These are phyloP conservation scores for Ophioninae sp. DNA, from an alignment of 2,888 invertebrate species.

Conservation along the genomic window DNA sequence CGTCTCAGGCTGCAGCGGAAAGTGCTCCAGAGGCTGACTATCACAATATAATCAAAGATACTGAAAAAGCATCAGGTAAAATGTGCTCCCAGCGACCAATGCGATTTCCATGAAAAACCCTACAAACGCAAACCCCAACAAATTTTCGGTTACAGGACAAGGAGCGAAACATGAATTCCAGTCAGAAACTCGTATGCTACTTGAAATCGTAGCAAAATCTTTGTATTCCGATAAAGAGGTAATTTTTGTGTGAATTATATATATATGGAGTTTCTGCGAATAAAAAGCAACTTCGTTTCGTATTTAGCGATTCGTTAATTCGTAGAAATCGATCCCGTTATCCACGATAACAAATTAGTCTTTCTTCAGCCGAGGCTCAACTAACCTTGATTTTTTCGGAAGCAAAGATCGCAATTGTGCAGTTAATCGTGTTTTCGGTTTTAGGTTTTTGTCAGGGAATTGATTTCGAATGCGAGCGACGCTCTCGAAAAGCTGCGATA, in stretches of 20 bases:
- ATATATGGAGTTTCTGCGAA: background rate
- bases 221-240: conserved; percentile 98
- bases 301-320: background rate
- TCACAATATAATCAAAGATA: conserved; percentile 84
- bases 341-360: background rate
- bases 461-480: conserved; percentile 98
- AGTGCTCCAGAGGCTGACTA: conserved; percentile 80
- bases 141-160: conserved; percentile 81
- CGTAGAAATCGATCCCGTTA: background rate
- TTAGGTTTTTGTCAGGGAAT: conserved; percentile 95
- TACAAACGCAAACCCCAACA: conserved; percentile 9
- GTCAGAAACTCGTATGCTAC: conserved; percentile 96
- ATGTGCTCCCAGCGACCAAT: background rate
- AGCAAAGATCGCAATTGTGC: background rate
- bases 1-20: conserved; percentile 77
- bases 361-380: background rate
- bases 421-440: background rate
- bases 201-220: conserved; percentile 98
- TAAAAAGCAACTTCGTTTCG: background rate
- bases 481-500: conserved; percentile 97
- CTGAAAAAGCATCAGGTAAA: conserved; percentile 84
- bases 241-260: conserved; percentile 64
- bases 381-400: background rate
- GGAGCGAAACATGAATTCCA: conserved; percentile 93
- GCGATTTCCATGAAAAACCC: background rate